Percentiles rank a stretch among this genome's conserved stretches.
phyloP scores from a whole-genome alignment of 1,140 invertebrate species.

The honey bee (Apis mellifera) region DNA sequence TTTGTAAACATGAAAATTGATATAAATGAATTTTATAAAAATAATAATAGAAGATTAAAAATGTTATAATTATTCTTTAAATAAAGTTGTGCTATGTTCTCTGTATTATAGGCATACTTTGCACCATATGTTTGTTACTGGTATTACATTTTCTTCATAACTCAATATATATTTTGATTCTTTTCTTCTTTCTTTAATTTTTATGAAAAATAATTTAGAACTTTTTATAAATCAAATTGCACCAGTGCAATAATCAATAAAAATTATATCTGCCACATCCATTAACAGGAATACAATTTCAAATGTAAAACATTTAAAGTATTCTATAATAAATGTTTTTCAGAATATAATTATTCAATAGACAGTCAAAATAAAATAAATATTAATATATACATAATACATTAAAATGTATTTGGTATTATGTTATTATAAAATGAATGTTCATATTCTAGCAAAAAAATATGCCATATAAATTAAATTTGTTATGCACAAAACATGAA shows the following conservation, averaged over 20 bases:
- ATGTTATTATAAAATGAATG: slow-evolving; percentile 37
- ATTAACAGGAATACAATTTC: slow-evolving; percentile 44
- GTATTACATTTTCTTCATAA: slow-evolving; percentile 41
- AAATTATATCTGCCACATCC: slow-evolving; percentile 49
- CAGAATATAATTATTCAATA: slow-evolving; percentile 37
- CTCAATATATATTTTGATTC: slow-evolving; percentile 62
- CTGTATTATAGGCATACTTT: slow-evolving; percentile 48
- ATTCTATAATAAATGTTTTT: slow-evolving; percentile 43
- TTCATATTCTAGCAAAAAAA: slow-evolving; percentile 63
- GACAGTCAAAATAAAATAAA: slow-evolving; percentile 57
- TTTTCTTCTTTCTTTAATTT: slow-evolving; percentile 49
- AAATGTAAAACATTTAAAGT: slow-evolving; percentile 31
- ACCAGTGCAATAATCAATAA: slow-evolving; percentile 48
- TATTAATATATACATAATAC: slow-evolving; percentile 49
- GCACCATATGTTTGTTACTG: slow-evolving; percentile 53
- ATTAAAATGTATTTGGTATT: slow-evolving; percentile 15
- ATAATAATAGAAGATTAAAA: slow-evolving; percentile 53
- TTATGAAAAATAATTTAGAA: slow-evolving; percentile 54
- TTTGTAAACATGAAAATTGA: slow-evolving; percentile 23
- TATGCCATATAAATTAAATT: slow-evolving; percentile 43
- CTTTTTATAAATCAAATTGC: slow-evolving; percentile 38
- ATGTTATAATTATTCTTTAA: slow-evolving; percentile 48
- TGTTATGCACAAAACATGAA: slow-evolving; percentile 52
- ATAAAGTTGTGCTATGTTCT: slow-evolving; percentile 64
- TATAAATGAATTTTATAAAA: slow-evolving; percentile 60